Conservation (phyloP, 1,140 invertebrate species). For the Rhizoglyphus robini region DNA sequence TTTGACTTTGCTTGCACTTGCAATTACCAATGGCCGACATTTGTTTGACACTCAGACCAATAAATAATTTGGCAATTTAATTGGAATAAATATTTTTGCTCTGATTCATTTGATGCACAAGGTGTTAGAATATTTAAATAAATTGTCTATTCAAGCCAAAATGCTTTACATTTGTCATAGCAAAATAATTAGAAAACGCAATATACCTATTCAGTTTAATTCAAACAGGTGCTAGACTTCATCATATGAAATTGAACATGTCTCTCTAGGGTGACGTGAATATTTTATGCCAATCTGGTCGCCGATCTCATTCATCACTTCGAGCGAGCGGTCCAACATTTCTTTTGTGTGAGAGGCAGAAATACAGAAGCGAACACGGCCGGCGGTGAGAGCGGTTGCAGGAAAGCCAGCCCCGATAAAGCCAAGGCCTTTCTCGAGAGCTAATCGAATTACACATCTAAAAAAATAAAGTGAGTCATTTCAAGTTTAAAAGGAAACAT, state of each 20-base stretch:
- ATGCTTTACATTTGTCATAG: no score
- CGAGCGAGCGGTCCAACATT: conserved; percentile 71
- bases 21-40: no score
- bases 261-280: conserved; percentile 7
- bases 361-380: conserved; percentile 85
- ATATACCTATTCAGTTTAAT: no score
- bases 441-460: conserved; percentile 5
- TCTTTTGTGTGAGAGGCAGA: conserved; percentile 90
- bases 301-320: conserved; percentile 21
- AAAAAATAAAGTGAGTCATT: background rate
- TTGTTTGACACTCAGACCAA: no score
- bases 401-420: conserved; percentile 79
- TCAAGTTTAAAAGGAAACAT: background rate
- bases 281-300: conserved; percentile 22
- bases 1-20: no score
- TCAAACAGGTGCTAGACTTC: background rate
- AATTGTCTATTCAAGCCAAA: no score
- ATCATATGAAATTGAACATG: background rate
- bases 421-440: background rate
- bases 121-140: no score
- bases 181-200: no score
- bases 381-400: conserved; percentile 83
- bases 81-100: no score
- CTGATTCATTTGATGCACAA: no score
- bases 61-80: no score